These are phyloP conservation scores for Otus scops DNA, from an alignment of 2,797 vertebrate genomes.

Conservation along the genomic window DNA sequence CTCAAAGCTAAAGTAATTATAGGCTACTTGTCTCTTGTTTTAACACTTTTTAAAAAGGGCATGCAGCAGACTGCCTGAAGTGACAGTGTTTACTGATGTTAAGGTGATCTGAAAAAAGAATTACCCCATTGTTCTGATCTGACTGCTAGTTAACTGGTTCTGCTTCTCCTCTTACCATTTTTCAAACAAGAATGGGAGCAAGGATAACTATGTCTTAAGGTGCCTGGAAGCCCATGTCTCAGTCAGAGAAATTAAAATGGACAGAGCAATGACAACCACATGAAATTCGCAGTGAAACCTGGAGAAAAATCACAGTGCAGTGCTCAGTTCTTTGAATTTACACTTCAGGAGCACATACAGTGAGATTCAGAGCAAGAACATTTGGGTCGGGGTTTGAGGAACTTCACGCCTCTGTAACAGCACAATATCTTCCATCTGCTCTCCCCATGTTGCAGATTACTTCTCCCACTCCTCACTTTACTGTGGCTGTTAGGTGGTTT, in stretches of 20 bases:
- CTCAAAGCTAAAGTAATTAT: neutral
- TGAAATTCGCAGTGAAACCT: neutral
- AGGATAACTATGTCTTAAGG: neutral
- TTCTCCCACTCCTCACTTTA: neutral
- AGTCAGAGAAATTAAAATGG: neutral
- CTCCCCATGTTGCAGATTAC: neutral
- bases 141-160: neutral
- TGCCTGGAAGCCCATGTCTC: neutral
- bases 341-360: neutral
- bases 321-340: neutral
- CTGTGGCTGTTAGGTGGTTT: neutral
- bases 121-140: neutral
- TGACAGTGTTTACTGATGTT: neutral
- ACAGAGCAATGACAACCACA: neutral
- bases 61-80: neutral
- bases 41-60: neutral
- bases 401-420: neutral
- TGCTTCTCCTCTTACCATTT: neutral
- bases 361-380: neutral
- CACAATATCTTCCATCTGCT: neutral
- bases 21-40: neutral
- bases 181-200: neutral
- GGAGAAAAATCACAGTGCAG: neutral
- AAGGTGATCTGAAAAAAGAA: neutral
- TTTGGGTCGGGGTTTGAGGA: neutral